These are phyloP conservation scores for Ctenomys sociabilis DNA, from an alignment of 2,113 vertebrate species.

Conservation along the genomic window DNA sequence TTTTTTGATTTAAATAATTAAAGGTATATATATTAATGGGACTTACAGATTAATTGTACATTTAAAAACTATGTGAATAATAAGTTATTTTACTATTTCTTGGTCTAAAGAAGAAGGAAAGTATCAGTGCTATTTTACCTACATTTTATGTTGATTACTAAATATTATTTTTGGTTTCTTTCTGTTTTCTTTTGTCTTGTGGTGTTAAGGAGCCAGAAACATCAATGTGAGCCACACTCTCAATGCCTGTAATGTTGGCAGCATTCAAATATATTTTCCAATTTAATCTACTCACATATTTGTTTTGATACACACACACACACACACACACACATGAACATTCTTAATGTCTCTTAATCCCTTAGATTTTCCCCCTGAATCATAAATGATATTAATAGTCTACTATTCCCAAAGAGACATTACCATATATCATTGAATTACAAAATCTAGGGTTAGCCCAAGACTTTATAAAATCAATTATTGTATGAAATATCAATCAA, in stretches of 20 bases:
- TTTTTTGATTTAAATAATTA: neutral
- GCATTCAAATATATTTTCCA: neutral
- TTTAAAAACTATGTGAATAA: neutral
- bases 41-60: neutral
- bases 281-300: neutral
- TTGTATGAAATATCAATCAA: neutral
- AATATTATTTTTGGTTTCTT: neutral
- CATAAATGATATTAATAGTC: neutral
- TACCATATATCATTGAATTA: neutral
- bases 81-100: neutral
- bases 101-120: neutral
- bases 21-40: neutral
- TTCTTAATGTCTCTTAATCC: neutral
- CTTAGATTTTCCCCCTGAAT: constrained; percentile 17
- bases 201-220: too few relatives aligned
- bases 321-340: neutral
- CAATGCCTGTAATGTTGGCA: neutral
- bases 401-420: neutral
- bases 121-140: neutral
- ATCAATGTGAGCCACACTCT: too few relatives aligned
- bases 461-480: neutral
- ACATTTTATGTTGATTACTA: neutral
- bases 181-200: neutral
- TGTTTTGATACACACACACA: neutral
- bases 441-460: neutral